Base-by-base conservation (phyloP, 2,888 invertebrate genomes). In the Mythimna vitellina region DNA sequence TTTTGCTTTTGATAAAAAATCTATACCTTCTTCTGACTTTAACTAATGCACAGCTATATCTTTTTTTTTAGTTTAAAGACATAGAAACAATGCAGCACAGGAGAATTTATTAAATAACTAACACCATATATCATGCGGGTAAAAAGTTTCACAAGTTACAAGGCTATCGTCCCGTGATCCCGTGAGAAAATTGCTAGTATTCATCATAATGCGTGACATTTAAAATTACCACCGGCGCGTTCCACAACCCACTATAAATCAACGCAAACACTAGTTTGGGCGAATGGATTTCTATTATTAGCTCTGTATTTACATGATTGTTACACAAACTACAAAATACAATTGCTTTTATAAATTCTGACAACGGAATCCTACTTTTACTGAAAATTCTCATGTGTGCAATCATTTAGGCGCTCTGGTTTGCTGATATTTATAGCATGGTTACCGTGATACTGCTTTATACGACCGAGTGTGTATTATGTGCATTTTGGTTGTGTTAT, bases 201-300 rank as follows among this genome's bases (percentile, higher is more conserved):
- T 94, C 94, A 95, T 95, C 95, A 95, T 94, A 93, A 95, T 92
- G 93, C 92, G 93, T 95, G 95, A 95, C 95, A 93, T 95, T 95
- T 94, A 94, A 95, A 95, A 95, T 94, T 94, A 93, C 93, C 90
- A 88, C 86, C 88, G 89, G 89, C 90, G 88, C 91, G 90, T 91
- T 89, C 90, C 90, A 89, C 91, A 86, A 84, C 88, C 88, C 89
- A 86, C 89, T 89, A 93, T 95, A 95, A 95, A 95, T 95, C 94
- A 95, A 90, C 91, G 88, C 90, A 89, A 93, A 93, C 91, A 92
- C 92, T 94, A 93, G 91, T 92, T 93, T 90, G 87, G 90, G 88
- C 86, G 86, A 89, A 84, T 88, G 83, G 86, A 84, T 84, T 88
- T 88, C 87, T 90, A 90, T 85, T 89, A 87, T 88, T 88, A 89